phyloP scores from a whole-genome alignment of 2,888 invertebrate species.

The Rhamphomyia laevipes region DNA sequence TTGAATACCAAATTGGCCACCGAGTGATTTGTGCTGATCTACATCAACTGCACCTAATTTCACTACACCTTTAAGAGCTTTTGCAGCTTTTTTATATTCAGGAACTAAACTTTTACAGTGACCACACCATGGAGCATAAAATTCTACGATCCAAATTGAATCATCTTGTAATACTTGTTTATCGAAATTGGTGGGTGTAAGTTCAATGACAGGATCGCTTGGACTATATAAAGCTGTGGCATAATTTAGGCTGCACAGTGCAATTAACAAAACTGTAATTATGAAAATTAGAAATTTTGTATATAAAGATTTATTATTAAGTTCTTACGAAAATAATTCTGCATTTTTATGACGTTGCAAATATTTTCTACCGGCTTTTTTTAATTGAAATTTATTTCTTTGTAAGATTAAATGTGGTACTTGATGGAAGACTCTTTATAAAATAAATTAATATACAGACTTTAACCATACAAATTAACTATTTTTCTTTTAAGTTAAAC shows the following conservation, averaged over 20 bases:
- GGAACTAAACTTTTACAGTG: constrained; percentile 83
- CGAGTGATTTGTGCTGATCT: constrained; percentile 74
- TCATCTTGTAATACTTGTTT: constrained; percentile 69
- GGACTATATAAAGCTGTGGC: constrained; percentile 49
- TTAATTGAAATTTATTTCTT: too few species aligned
- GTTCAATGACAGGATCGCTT: constrained; percentile 66
- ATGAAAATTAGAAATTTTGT: neutral
- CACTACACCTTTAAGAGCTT: constrained; percentile 83
- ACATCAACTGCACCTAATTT: constrained; percentile 93
- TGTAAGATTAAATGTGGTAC: too few species aligned
- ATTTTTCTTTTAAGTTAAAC: too few species aligned
- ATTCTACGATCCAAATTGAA: constrained; percentile 90
- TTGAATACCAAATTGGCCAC: constrained; percentile 64
- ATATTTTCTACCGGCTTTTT: too few species aligned
- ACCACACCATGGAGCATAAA: constrained; percentile 50
- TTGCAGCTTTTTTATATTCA: constrained; percentile 89
- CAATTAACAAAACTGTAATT: neutral
- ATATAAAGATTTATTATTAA: neutral
- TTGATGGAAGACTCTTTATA: too few species aligned
- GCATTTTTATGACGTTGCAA: too few species aligned
- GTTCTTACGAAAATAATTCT: too few species aligned
- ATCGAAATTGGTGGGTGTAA: constrained; percentile 83
- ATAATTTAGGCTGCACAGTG: neutral
- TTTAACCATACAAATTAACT: too few species aligned
- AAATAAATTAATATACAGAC: too few species aligned